Evolutionary conservation across 2,888 invertebrate species (phyloP).

Genomic region (Xestoiulus laeticollis): DNA sequence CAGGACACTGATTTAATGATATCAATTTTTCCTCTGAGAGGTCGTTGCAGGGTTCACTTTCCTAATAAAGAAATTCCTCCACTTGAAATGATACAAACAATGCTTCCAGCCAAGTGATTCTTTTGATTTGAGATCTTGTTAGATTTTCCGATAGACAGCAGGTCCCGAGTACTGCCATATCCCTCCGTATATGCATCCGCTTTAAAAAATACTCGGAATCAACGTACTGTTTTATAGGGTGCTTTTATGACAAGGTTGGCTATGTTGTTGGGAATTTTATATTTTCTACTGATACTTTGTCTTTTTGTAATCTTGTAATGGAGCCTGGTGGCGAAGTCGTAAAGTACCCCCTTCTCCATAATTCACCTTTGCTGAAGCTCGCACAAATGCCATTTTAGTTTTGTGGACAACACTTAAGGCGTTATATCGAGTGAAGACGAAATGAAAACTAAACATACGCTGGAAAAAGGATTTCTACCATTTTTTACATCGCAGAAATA

Average conservation of each 20-base stretch:
- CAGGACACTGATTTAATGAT: background rate
- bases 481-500: background rate
- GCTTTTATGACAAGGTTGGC: conserved; percentile 29
- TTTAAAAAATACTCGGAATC: conserved; percentile 23
- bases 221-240: conserved; percentile 21
- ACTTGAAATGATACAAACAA: background rate
- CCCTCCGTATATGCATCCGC: background rate
- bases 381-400: conserved; percentile 4
- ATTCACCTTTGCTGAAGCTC: conserved; percentile 15
- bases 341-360: conserved; percentile 34
- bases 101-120: background rate
- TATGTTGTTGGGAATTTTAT: conserved; percentile 36
- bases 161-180: background rate
- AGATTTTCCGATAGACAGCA: background rate
- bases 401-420: conserved; percentile 21
- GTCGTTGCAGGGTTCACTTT: conserved; percentile 1
- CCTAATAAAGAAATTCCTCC: conserved; percentile 9
- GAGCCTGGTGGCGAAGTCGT: conserved; percentile 31
- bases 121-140: background rate
- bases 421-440: background rate
- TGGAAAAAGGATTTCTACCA: background rate
- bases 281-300: conserved; percentile 34
- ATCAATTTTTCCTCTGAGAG: background rate
- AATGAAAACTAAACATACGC: background rate
- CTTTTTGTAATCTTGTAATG: conserved; percentile 37